Evolutionary conservation across 2,113 vertebrate genomes (phyloP).

Genomic region (Varanus komodoensis): DNA sequence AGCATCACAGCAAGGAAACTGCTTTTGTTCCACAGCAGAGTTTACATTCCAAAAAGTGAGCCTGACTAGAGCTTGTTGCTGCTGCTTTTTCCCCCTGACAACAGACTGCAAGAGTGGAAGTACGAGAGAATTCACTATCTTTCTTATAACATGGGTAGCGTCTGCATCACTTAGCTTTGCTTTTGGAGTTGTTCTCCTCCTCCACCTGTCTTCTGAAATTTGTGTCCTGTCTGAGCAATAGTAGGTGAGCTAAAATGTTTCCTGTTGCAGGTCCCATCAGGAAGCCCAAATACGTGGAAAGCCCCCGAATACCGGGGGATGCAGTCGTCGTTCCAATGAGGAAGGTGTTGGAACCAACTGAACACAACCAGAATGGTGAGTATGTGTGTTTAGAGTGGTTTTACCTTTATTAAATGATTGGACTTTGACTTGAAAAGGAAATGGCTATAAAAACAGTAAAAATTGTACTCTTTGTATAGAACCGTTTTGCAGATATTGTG

Average conservation of each 20-base stretch:
- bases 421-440: conserved; percentile 26
- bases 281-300: conserved; percentile 97
- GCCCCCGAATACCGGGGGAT: conserved; percentile 92
- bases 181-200: conserved; percentile 41
- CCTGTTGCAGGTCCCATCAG: conserved; percentile 87
- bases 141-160: conserved; percentile 11
- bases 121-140: neutral
- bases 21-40: conserved; percentile 77
- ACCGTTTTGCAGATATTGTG: conserved; percentile 18
- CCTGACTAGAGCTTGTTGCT: conserved; percentile 33
- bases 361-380: conserved; percentile 86
- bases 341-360: conserved; percentile 80
- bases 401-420: neutral
- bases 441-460: neutral
- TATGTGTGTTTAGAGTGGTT: neutral
- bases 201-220: conserved; percentile 46
- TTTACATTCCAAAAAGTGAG: conserved; percentile 73
- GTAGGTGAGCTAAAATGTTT: conserved; percentile 75
- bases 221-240: conserved; percentile 81
- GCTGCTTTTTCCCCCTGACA: conserved; percentile 42
- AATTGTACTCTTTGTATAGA: conserved; percentile 8
- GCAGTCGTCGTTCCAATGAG: conserved; percentile 81
- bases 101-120: conserved; percentile 37
- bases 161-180: conserved; percentile 31
- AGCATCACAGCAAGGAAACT: conserved; percentile 65